These are phyloP conservation scores for Eretmocerus hayati DNA, from an alignment of 2,888 invertebrate species.

Conservation along the genomic window DNA sequence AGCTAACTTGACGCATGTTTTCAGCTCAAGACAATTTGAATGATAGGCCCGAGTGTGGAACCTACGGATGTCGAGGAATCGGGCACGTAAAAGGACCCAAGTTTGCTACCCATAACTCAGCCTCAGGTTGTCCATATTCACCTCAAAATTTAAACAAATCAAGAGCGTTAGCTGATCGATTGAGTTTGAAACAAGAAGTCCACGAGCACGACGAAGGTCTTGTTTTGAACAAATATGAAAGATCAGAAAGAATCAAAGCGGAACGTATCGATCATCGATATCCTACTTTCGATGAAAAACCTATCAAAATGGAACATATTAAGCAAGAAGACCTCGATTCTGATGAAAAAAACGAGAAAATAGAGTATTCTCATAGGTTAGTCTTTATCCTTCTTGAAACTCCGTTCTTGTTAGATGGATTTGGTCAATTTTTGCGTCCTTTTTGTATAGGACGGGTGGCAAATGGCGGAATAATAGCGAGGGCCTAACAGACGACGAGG, in stretches of 20 bases:
- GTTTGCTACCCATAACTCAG: constrained; percentile 63
- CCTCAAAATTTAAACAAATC: constrained; percentile 52
- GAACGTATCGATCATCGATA: constrained; percentile 33
- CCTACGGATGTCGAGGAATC: constrained; percentile 79
- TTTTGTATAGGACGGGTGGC: constrained; percentile 30
- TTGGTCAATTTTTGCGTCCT: constrained; percentile 7
- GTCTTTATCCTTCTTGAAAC: constrained; percentile 1
- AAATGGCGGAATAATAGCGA: constrained; percentile 37
- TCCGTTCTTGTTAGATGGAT: constrained; percentile 2
- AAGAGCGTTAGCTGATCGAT: constrained; percentile 49
- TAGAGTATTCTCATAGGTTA: constrained; percentile 37
- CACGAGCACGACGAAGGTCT: constrained; percentile 40
- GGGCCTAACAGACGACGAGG: constrained; percentile 41
- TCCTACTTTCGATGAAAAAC: constrained; percentile 31
- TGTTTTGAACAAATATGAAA: constrained; percentile 27
- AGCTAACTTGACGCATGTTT: background rate
- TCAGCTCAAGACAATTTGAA: constrained; percentile 59
- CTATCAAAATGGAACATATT: constrained; percentile 34
- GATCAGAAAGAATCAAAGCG: constrained; percentile 36
- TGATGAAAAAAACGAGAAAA: constrained; percentile 37
- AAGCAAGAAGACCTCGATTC: constrained; percentile 41
- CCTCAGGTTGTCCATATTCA: constrained; percentile 72
- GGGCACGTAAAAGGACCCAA: constrained; percentile 80
- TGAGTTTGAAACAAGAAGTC: constrained; percentile 46
- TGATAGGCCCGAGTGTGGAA: constrained; percentile 65